These are phyloP conservation scores for Ylistrum balloti DNA, from an alignment of 1,140 invertebrate species.

Conservation along the genomic window DNA sequence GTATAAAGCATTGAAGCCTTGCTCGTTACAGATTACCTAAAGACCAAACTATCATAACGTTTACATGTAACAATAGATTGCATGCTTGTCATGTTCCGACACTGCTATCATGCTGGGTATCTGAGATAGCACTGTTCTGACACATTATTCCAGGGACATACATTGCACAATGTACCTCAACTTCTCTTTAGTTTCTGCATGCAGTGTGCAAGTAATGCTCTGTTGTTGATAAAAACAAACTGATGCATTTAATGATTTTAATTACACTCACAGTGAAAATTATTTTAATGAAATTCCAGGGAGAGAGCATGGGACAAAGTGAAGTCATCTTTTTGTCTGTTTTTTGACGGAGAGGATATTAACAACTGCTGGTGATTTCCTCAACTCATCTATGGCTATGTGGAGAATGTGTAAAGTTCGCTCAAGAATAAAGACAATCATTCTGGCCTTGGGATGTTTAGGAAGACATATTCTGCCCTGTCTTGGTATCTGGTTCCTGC, in stretches of 20 bases:
- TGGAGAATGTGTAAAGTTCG: conserved; percentile 38
- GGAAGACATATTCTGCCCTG: not conserved
- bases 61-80: no score
- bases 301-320: not conserved
- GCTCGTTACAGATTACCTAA: no score
- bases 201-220: not conserved
- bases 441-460: not conserved
- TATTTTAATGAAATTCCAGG: not conserved
- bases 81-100: not conserved
- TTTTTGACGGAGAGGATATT: not conserved
- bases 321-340: not conserved
- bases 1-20: no score
- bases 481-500: not conserved
- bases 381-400: not conserved
- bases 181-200: no score
- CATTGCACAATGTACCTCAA: no score
- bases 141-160: not conserved
- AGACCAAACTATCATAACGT: no score
- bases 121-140: not conserved
- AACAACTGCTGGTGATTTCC: not conserved
- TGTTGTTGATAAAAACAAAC: not conserved
- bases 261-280: no score
- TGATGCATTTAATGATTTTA: not conserved
- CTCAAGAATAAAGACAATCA: not conserved
- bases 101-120: not conserved